Base-by-base conservation (phyloP, 2,888 invertebrate genomes). In the Pseudococcus jackbeardsleyi region DNA sequence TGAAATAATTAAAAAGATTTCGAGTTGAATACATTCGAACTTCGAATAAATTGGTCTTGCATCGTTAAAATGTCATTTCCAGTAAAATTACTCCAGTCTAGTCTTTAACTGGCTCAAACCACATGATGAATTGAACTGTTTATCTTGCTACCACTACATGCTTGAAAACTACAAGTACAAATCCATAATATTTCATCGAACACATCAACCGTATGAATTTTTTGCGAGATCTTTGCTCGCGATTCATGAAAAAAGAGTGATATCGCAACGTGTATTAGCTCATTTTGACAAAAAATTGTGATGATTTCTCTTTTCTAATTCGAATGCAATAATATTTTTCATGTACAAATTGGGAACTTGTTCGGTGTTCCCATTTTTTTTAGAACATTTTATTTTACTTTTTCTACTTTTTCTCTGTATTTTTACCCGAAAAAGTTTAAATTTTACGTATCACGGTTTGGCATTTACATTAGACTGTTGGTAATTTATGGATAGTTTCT, bases 281-380 rank as follows among this genome's bases (percentile, higher is more conserved):
- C 59, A 19, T 59, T 59, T 54, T 12, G 50, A 46, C 46, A 17
- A 54, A 59, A 59, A 59, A 59, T 59, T 59, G 59, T 59, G 59
- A 59, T 59, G 59, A 59, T 59, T 59, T 59, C 19, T 59, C 19
- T 59, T 59, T 19, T 59, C 26, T 59, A 59, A 59, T 59, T 59
- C 59, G 59, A 59, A 59, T 59, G 59, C 59, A 59, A 59, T 59
- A 59, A 59, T 59, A 59, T 59, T 59, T 59, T 19, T 59, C 6
- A 59, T 59, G 59, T 59, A 59, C 59, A 19, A 59, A 59, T 59
- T 59, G 6, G 59, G 59, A 19, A 19, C 59, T 0, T 59, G 11
- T 59, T 59, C 19, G 19, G 6, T 19, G 59, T 33, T 59, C 11
- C 59, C 6, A 59, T 59, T 59, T 59, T 59, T 59, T 50, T 50